phyloP scores from a whole-genome alignment of 2,888 invertebrate genomes.

The Smittia aterrima region DNA sequence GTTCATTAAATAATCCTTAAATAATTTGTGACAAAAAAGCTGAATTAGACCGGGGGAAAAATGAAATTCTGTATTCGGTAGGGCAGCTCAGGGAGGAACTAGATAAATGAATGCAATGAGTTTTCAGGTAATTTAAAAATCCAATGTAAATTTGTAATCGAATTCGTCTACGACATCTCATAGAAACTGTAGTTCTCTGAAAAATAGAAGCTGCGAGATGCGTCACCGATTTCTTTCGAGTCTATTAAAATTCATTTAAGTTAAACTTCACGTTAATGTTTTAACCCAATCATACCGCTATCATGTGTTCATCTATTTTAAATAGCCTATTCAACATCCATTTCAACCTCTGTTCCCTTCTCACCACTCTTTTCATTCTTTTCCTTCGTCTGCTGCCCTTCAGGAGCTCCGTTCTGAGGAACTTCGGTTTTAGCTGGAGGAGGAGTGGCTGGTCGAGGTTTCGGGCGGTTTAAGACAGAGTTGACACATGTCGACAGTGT shows the following conservation, averaged over 20 bases:
- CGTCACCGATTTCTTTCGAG: too few species aligned
- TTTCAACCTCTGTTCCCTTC: not conserved
- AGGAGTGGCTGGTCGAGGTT: slow-evolving; percentile 73
- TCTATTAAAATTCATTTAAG: slow-evolving; percentile 9
- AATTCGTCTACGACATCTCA: too few species aligned
- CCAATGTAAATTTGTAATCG: too few species aligned
- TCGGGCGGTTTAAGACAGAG: slow-evolving; percentile 85
- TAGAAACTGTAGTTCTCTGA: too few species aligned
- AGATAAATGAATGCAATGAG: too few species aligned
- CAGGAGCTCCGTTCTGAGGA: not conserved
- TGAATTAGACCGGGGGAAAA: not conserved
- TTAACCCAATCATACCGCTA: not conserved
- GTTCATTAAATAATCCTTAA: not conserved
- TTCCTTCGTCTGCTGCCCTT: not conserved
- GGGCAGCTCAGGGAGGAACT: too few species aligned
- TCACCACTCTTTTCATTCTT: not conserved
- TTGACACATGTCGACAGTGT: slow-evolving; percentile 57
- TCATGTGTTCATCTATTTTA: too few species aligned
- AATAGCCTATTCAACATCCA: slow-evolving; percentile 11
- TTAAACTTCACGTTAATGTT: not conserved
- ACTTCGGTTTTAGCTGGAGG: slow-evolving; percentile 52
- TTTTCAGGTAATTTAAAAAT: too few species aligned
- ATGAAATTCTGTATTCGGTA: not conserved
- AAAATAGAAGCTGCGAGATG: too few species aligned
- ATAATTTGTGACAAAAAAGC: not conserved